Conservation (phyloP, 1,140 invertebrate genomes). For the Gonioctena quinquepunctata region DNA sequence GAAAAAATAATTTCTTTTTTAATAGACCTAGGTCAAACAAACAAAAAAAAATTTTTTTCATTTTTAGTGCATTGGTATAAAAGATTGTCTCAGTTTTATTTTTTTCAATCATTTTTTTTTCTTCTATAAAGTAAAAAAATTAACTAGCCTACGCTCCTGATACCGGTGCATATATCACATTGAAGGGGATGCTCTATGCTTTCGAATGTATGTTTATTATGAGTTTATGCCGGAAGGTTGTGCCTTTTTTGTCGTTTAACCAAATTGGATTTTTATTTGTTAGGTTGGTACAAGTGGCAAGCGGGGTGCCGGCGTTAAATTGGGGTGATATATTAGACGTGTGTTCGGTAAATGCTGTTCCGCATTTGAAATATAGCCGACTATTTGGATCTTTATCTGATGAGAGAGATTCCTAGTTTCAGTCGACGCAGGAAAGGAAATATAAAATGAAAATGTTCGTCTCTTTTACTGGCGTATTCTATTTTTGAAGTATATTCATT, state of each 20-base stretch:
- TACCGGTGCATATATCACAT: slow-evolving; percentile 37
- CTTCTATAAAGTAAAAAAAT: neutral
- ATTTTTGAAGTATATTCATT: too few relatives aligned
- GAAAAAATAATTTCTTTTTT: neutral
- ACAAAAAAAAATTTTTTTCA: neutral
- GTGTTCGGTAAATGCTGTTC: neutral
- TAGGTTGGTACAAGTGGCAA: slow-evolving; percentile 17
- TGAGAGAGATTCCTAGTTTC: neutral
- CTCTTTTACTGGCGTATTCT: too few relatives aligned
- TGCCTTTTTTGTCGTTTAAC: slow-evolving; percentile 44
- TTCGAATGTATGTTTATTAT: slow-evolving; percentile 47
- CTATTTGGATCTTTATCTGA: neutral
- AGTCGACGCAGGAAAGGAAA: too few relatives aligned
- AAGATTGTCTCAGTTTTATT: neutral
- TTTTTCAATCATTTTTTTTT: neutral
- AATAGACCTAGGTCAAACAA: too few relatives aligned
- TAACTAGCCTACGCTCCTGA: neutral
- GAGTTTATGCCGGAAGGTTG: slow-evolving; percentile 45
- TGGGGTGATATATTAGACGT: slow-evolving; percentile 12
- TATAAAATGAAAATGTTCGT: too few relatives aligned
- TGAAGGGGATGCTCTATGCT: slow-evolving; percentile 36
- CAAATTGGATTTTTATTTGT: slow-evolving; percentile 51
- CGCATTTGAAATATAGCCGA: neutral
- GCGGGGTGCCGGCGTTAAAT: neutral
- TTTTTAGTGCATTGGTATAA: neutral